phyloP scores from a whole-genome alignment of 2,888 invertebrate species.

The Drymonia ruficornis region DNA sequence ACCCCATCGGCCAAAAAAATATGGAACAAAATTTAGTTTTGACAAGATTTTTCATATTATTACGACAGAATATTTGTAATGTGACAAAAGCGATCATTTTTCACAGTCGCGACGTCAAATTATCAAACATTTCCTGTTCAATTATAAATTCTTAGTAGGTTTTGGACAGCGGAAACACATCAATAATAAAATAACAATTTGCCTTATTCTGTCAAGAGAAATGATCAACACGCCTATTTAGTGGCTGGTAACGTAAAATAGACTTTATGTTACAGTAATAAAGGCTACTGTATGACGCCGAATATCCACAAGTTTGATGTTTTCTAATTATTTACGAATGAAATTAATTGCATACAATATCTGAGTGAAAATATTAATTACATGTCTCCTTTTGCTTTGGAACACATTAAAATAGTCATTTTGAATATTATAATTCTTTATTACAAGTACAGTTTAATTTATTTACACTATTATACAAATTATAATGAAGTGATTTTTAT shows the following conservation, averaged over 20 bases:
- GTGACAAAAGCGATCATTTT: slow-evolving; percentile 37
- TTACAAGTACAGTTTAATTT: not conserved
- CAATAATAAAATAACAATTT: slow-evolving; percentile 45
- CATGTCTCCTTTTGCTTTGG: slow-evolving; percentile 20
- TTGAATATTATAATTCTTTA: slow-evolving; percentile 4
- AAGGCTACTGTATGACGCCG: not conserved
- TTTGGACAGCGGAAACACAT: slow-evolving; percentile 41
- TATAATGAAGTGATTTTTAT: not conserved
- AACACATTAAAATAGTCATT: slow-evolving; percentile 15
- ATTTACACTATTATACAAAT: not conserved
- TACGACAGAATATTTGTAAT: slow-evolving; percentile 34
- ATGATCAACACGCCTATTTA: slow-evolving; percentile 25
- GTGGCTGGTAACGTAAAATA: slow-evolving; percentile 15
- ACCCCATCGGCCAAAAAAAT: too few species aligned
- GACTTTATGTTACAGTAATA: slow-evolving; percentile 21
- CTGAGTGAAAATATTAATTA: slow-evolving; percentile 35
- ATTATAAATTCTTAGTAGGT: slow-evolving; percentile 28
- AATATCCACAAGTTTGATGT: slow-evolving; percentile 11
- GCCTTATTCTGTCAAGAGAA: slow-evolving; percentile 43
- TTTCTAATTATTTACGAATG: slow-evolving; percentile 31
- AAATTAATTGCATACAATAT: slow-evolving; percentile 38
- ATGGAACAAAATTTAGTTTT: slow-evolving; percentile 20
- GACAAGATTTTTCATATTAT: slow-evolving; percentile 29
- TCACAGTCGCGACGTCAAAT: slow-evolving; percentile 27
- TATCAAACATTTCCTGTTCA: slow-evolving; percentile 39